Base-by-base conservation (phyloP, 2,888 invertebrate species). In the Ernsta delagoae region DNA sequence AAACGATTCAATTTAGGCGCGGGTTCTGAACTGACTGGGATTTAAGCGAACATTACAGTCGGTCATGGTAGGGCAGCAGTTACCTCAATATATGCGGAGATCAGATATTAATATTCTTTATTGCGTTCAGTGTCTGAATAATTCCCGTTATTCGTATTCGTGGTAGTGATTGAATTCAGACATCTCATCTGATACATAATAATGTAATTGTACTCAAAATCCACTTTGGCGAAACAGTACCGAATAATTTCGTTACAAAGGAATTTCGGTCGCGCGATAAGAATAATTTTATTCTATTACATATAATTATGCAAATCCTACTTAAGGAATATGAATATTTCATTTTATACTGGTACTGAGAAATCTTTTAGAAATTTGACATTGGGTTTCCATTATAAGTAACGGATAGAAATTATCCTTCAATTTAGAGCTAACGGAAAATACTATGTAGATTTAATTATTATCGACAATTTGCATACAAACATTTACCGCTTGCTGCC, bases 361-460 rank as follows among this genome's bases (percentile, higher is more conserved):
- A 39, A 36, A 36, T 50, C 9, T 34, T 8, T 7, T 16, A 12
- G 12, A 36, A 61, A 50, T 34, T 50, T 36, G 50, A 50, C 9
- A 6, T 9, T 36, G n/a, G 12, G n/a, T 9, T 61, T 61, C 36
- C 50, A 50, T 9, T 8, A 45, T 48, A 0, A 12, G n/a, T 36
- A 57, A 59, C 39, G 59, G 59, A 59, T 8, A 39, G n/a, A 39
- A 60, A 45, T 34, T n/a, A 36, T 48, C 16, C 8, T 36, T 12
- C 34, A 36, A 61, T 34, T 36, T 12, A 50, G 43, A 61, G 8
- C 24, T 16, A 34, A 45, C 41, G 57, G 57, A 65, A 57, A 57
- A 65, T 57, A 36, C 34, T 34, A 43, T 57, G n/a, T 45, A 65
- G 31, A 57, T 5, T 57, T 64, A 60, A 61, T 57, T n/a, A 31